Evolutionary conservation across 2,888 invertebrate species (phyloP), one percentile per base, ranked within the genome.

Genomic region (Caenorhabditis becei): DNA sequence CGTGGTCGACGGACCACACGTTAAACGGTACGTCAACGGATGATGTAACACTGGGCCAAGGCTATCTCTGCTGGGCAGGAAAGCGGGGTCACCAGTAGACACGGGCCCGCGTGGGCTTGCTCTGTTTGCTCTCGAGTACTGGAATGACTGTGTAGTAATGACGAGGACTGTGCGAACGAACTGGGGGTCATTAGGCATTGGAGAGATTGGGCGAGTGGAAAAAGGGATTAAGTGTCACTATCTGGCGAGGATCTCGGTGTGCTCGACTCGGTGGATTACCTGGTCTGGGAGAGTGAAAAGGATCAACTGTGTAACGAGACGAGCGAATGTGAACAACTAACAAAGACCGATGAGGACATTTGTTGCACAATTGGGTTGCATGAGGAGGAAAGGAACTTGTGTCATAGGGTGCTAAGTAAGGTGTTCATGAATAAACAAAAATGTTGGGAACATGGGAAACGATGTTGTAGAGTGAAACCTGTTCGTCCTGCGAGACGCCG

Each of bases 81-180:
- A n/a, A n/a, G n/a, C n/a, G n/a, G n/a, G n/a, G n/a, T n/a, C n/a
- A n/a, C n/a, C n/a, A 20, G 37, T 28, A 37, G 37, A 37, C 20
- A 18, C 16, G 14, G 8, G n/a, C n/a, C n/a, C n/a, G n/a, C n/a
- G n/a, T n/a, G 59, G 10, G 16, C 41, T 3, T 2, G 18, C 28
- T 26, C 18, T 62, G 28, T 62, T 62, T 62, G 61, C 61, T 44
- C 61, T 0, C 23, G 26, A 44, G 20, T 61, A 61, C 61, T 44
- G 41, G 28, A n/a, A 54, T 3, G 7, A 23, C 1, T 11, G 58
- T 58, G 35, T 20, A 32, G 32, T 35, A 18, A 28, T 41, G 59
- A 41, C 23, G 26, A 62, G 8, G 28, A 61, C 8, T 20, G 14
- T 16, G n/a, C 37, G 58, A 18, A 14, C 16, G 32, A 20, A 58